Evolutionary conservation across 2,888 invertebrate species (phyloP).

Genomic region (Drosophila niveifrons): DNA sequence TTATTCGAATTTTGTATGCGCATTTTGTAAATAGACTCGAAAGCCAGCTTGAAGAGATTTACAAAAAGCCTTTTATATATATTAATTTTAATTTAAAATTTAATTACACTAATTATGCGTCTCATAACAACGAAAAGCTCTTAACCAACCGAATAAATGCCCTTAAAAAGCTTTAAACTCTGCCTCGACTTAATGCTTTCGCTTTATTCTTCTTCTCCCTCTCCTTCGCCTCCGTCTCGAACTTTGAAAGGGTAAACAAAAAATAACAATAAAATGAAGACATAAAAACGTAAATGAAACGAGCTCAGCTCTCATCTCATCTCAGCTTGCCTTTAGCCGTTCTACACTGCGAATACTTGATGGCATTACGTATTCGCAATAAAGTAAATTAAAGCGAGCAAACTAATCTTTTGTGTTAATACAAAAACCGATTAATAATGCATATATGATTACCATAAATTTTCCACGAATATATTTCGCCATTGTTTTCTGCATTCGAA

Average conservation of each 20-base stretch:
- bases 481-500: constrained; percentile 21
- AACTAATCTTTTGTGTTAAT: constrained; percentile 3
- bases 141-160: constrained; percentile 14
- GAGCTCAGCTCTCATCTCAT: not conserved
- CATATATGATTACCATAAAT: constrained; percentile 20
- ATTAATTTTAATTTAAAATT: constrained; percentile 39
- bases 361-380: constrained; percentile 5
- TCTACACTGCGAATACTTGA: constrained; percentile 11
- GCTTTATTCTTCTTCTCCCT: not conserved
- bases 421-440: constrained; percentile 5
- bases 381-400: not conserved
- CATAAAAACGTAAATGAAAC: constrained; percentile 53
- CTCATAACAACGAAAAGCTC: constrained; percentile 32
- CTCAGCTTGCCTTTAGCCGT: not conserved
- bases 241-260: constrained; percentile 27
- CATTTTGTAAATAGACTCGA: not conserved
- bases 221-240: not conserved
- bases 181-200: constrained; percentile 4
- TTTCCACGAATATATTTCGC: not conserved
- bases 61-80: constrained; percentile 20
- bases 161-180: constrained; percentile 7
- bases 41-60: constrained; percentile 34
- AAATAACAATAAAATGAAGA: constrained; percentile 52
- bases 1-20: not conserved
- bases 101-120: constrained; percentile 53